A percentile compares a stretch with the other conserved stretches of the same genome.
phyloP scores from a whole-genome alignment of 2,113 vertebrate species.

The Tautogolabrus adspersus region DNA sequence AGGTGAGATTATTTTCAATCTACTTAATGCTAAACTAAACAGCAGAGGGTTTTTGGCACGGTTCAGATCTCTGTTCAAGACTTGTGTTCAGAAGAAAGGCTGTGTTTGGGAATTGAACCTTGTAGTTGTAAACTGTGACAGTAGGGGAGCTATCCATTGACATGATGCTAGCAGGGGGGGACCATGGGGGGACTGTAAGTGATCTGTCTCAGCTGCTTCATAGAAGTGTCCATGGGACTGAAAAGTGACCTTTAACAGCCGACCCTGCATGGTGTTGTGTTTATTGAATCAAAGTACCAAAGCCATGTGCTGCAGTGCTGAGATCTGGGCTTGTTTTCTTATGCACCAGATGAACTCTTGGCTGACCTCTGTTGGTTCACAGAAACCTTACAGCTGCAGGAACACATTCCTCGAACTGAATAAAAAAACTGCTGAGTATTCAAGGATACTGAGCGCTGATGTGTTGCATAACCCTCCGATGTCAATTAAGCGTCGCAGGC shows the following conservation, averaged over 20 bases:
- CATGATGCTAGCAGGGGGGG: background rate
- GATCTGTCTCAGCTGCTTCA: constrained; percentile 29
- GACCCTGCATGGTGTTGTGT: background rate
- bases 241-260: constrained; percentile 2
- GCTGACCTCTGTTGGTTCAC: background rate
- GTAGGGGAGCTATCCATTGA: background rate
- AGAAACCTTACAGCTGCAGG: constrained; percentile 1
- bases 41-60: background rate
- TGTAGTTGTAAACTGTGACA: background rate
- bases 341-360: background rate
- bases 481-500: no score
- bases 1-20: constrained; percentile 18
- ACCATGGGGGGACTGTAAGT: constrained; percentile 6
- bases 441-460: background rate
- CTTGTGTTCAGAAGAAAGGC: background rate
- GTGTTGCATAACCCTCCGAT: background rate
- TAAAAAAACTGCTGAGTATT: background rate
- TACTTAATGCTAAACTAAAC: background rate
- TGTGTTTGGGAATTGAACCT: background rate
- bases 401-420: background rate
- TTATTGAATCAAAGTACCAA: background rate
- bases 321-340: background rate
- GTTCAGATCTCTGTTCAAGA: no score
- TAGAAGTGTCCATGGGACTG: background rate
- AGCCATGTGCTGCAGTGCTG: background rate